A percentile compares a stretch with the other conserved stretches of the same genome.
Evolutionary conservation across 2,888 invertebrate species (phyloP).

Genomic region (Agrotis clavis): DNA sequence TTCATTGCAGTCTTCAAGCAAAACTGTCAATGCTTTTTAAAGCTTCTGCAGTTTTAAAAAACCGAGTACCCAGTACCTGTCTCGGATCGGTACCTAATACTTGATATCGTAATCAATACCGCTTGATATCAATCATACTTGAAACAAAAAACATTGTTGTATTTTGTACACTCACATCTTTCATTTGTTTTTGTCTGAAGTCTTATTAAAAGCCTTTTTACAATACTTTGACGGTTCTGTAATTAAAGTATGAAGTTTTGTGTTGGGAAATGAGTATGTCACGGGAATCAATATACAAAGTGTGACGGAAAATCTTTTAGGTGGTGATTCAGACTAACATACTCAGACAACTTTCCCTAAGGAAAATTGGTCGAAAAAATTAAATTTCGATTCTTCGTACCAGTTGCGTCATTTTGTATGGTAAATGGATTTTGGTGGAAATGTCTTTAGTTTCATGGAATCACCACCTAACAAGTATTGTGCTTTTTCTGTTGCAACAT

Average conservation of each 20-base stretch:
- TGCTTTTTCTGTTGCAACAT: too few species aligned
- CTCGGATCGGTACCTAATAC: slow-evolving; percentile 57
- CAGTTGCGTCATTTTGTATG: too few species aligned
- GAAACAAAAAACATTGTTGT: slow-evolving; percentile 40
- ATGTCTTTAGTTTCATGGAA: too few species aligned
- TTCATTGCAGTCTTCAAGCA: slow-evolving; percentile 5
- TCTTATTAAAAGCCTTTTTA: slow-evolving; percentile 23
- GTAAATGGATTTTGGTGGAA: too few species aligned
- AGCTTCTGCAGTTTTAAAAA: slow-evolving; percentile 9
- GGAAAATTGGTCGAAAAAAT: too few species aligned
- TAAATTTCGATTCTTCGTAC: too few species aligned
- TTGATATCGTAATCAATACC: slow-evolving; percentile 64
- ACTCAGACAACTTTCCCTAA: too few species aligned
- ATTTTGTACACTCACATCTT: slow-evolving; percentile 26
- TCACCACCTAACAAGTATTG: too few species aligned
- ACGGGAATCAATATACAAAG: background rate
- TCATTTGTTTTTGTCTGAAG: slow-evolving; percentile 7
- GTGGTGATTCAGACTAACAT: too few species aligned
- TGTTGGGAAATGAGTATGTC: background rate
- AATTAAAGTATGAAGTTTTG: slow-evolving; percentile 30
- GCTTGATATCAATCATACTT: slow-evolving; percentile 55
- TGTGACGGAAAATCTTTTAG: too few species aligned
- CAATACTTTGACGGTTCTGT: slow-evolving; percentile 35
- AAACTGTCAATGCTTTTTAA: slow-evolving; percentile 31
- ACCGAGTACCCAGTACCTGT: slow-evolving; percentile 53